Evolutionary conservation across 2,113 vertebrate species (phyloP).

Genomic region (Hypocryptadius cinnamomeus): DNA sequence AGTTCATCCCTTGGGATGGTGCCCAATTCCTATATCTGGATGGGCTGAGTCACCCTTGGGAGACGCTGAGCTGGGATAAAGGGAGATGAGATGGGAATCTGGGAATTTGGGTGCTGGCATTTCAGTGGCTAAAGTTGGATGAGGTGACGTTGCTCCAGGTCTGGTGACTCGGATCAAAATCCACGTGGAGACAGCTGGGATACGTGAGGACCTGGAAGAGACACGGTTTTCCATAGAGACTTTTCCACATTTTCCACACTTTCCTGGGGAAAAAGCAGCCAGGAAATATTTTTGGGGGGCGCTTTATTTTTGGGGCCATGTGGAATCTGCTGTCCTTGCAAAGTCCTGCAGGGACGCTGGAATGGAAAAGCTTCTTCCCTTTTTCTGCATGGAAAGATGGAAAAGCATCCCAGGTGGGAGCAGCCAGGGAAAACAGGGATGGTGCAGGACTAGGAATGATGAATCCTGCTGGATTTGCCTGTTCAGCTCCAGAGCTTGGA

Average conservation of each 20-base stretch:
- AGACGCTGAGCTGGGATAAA: neutral
- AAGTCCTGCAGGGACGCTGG: neutral
- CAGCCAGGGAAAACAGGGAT: neutral
- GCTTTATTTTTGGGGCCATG: neutral
- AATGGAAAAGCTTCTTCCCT: neutral
- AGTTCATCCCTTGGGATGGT: neutral
- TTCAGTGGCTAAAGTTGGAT: neutral
- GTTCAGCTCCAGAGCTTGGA: neutral
- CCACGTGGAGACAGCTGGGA: neutral
- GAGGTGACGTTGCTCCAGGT: neutral
- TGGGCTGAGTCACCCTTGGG: neutral
- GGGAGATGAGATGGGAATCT: neutral
- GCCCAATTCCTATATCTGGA: neutral
- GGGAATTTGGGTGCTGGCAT: neutral
- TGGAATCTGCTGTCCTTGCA: neutral
- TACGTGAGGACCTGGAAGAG: neutral
- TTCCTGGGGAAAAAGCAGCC: neutral
- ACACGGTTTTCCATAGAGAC: neutral
- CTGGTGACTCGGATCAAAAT: neutral
- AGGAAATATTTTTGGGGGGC: neutral
- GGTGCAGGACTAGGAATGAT: rapidly evolving
- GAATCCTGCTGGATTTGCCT: neutral
- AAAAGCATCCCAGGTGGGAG: neutral
- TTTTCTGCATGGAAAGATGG: neutral
- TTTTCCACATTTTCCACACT: neutral